Percentiles rank a stretch among this genome's conserved stretches.
phyloP scores from a whole-genome alignment of 2,888 invertebrate species.

The Pristionchus entomophagus region DNA sequence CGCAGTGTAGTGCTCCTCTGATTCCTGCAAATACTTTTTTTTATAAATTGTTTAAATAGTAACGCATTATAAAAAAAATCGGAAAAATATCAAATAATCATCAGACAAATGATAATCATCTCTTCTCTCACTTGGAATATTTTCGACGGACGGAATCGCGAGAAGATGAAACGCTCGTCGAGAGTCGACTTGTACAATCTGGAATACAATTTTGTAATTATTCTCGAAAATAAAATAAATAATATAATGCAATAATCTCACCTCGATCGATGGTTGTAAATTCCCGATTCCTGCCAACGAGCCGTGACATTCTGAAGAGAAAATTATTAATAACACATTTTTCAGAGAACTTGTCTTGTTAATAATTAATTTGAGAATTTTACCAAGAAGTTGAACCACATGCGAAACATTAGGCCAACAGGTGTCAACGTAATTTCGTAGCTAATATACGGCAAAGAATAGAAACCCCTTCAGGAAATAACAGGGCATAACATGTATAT shows the following conservation, averaged over 20 bases:
- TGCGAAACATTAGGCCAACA: not conserved
- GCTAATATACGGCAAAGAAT: too few species aligned
- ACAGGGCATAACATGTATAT: too few species aligned
- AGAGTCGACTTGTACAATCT: constrained; percentile 82
- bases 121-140: constrained; percentile 84
- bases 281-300: not conserved
- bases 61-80: not conserved
- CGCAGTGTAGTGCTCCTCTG: constrained; percentile 40
- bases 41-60: not conserved
- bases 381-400: not conserved
- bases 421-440: too few species aligned
- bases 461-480: not conserved
- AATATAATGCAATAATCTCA: constrained; percentile 2
- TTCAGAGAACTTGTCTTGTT: not conserved
- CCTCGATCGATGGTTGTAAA: constrained; percentile 14
- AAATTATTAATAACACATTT: not conserved
- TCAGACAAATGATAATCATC: too few species aligned
- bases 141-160: constrained; percentile 82
- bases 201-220: constrained; percentile 63
- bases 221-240: not conserved
- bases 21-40: constrained; percentile 44
- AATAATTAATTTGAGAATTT: not conserved
- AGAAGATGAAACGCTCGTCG: constrained; percentile 89
- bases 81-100: too few species aligned
- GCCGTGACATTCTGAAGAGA: constrained; percentile 6